Conservation (phyloP, 2,113 vertebrate species). For the Spilogale gracilis region DNA sequence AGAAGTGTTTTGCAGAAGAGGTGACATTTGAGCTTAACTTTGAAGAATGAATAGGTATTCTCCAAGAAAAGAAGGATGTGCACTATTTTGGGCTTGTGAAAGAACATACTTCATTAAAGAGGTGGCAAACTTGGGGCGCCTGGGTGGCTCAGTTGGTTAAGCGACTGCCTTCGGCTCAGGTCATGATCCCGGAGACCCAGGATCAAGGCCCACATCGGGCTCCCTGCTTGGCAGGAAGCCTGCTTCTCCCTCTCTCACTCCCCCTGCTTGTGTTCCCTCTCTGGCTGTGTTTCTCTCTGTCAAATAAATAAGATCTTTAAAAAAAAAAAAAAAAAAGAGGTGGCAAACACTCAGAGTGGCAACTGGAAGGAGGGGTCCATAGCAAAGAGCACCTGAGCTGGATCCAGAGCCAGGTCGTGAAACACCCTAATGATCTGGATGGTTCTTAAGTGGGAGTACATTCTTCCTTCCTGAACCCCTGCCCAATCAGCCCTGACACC, state of each 20-base stretch:
- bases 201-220: no score
- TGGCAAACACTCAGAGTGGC: not conserved
- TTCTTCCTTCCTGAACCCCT: not conserved
- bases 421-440: not conserved
- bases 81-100: not conserved
- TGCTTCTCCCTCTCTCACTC: no score
- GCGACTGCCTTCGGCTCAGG: no score
- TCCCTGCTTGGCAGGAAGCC: no score
- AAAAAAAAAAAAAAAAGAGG: no score
- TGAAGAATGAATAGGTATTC: slow-evolving; percentile 36
- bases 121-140: not conserved
- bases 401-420: not conserved
- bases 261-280: no score
- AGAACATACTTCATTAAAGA: not conserved
- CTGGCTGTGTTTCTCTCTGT: no score
- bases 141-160: no score
- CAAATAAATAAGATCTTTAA: no score
- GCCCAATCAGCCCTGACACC: not conserved
- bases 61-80: not conserved
- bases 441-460: not conserved
- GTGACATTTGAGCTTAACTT: not conserved
- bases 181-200: no score
- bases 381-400: no score
- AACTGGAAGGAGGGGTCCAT: not conserved
- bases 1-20: slow-evolving; percentile 25